Evolutionary conservation across 2,113 vertebrate genomes (phyloP).

Genomic region (Steatornis caripensis): DNA sequence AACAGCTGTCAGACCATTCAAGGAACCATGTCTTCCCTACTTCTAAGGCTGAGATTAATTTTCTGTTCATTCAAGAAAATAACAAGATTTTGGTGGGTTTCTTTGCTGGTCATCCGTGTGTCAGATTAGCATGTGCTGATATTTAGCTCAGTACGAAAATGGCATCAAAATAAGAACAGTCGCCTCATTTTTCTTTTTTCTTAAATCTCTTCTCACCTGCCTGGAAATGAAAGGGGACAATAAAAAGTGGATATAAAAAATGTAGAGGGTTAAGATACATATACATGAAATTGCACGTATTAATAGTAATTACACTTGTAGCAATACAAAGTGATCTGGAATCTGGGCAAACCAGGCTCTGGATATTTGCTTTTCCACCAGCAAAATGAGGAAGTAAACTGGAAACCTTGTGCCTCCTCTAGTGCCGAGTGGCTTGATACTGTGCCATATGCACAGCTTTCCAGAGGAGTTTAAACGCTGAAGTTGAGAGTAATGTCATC

Average conservation of each 20-base stretch:
- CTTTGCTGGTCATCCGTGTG: neutral
- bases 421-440: neutral
- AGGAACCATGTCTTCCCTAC: neutral
- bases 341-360: neutral
- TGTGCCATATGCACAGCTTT: neutral
- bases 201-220: neutral
- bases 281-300: neutral
- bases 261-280: neutral
- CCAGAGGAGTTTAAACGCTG: neutral
- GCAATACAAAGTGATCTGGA: neutral
- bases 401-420: neutral
- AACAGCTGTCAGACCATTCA: neutral
- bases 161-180: neutral
- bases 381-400: neutral
- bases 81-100: neutral
- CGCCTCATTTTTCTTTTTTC: neutral
- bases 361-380: neutral
- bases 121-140: neutral
- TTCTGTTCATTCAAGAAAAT: neutral
- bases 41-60: neutral
- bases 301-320: neutral
- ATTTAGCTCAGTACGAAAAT: neutral
- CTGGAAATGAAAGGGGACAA: neutral
- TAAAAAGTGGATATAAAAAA: neutral
- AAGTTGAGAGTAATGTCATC: neutral